phyloP scores from a whole-genome alignment of 2,113 vertebrate species.

The Melanerpes formicivorus region DNA sequence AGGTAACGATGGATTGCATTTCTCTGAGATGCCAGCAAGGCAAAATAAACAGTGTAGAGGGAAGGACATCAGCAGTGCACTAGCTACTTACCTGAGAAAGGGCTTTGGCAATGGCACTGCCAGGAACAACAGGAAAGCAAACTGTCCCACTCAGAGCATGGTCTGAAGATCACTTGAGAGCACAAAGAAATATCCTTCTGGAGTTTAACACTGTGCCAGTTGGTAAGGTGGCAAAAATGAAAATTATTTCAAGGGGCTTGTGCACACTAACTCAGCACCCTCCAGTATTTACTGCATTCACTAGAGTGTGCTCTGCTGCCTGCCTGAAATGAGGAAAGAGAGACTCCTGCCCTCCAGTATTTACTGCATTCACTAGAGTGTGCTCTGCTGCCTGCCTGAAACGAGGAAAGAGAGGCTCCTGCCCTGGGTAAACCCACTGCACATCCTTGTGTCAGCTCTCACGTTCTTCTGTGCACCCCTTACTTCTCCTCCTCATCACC shows the following conservation, averaged over 20 bases:
- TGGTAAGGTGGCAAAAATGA: not conserved
- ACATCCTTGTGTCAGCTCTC: not conserved
- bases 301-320: not conserved
- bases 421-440: not conserved
- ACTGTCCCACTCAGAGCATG: not conserved
- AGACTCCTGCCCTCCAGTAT: not conserved
- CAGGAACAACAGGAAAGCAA: not conserved
- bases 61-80: not conserved
- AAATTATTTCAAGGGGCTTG: not conserved
- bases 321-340: no score
- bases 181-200: not conserved
- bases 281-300: not conserved
- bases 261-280: not conserved
- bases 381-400: not conserved
- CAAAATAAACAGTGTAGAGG: not conserved
- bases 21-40: not conserved
- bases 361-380: not conserved
- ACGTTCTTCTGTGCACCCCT: not conserved
- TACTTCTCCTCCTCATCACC: conserved; percentile 1
- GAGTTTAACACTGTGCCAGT: not conserved
- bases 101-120: not conserved
- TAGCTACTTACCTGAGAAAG: not conserved
- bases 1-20: not conserved
- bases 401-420: not conserved
- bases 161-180: not conserved